Base-by-base conservation (phyloP, 2,888 invertebrate species). In the Penaeus monodon region DNA sequence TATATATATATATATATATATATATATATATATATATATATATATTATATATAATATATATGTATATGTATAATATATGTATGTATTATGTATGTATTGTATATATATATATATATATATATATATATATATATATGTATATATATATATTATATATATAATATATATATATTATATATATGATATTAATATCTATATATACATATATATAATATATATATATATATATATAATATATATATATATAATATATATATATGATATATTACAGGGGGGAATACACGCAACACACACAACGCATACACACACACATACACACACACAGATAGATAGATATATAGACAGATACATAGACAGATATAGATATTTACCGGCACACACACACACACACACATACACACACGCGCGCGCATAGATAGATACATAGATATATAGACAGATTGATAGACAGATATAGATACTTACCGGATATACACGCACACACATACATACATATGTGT, bases 81-180 rank as follows among this genome's bases (percentile, higher is more conserved):
- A 73, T 73, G 24, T 33, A 73, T 33, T n/a, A n/a, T n/a, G n/a
- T n/a, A n/a, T n/a, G 22, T 33, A 73, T 12, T 73, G 22, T 73
- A 73, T 73, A 73, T 73, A 73, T 73, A 73, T 73, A 73, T 73
- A 73, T 73, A 73, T 73, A 73, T 73, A 73, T 73, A 73, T 73
- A 73, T 73, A 73, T 73, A 73, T 73, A 73, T 73, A 73, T 73
- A 73, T 73, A 73, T 73, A 73, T 73, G 22, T 73, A 73, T 73
- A 73, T 73, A 73, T 73, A 73, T 73, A 73, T 73, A 73, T 73
- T n/a, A 73, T 73, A 73, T 73, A 73, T 73, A 73, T 73, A 73
- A 14, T 17, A 33, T 33, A 73, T 73, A 73, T 73, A 73, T 22
- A 29, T 33, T n/a, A n/a, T n/a, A n/a, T n/a, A n/a, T n/a, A n/a